Evolutionary conservation across 2,113 vertebrate species (phyloP).

Genomic region (Chaenocephalus aceratus): DNA sequence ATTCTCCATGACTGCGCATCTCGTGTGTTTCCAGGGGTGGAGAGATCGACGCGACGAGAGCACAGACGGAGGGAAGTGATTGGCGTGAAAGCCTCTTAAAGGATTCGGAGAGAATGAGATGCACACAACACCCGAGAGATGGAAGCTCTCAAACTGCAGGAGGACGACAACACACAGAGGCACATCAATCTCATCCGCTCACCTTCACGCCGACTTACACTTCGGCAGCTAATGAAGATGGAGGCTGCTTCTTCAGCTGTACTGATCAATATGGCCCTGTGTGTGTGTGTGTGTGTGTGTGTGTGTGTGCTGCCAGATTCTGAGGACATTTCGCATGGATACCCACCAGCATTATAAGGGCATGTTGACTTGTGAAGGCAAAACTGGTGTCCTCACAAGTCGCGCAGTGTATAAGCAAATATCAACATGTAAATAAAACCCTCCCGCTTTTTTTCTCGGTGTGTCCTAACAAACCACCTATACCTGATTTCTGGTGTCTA

Average conservation of each 20-base stretch:
- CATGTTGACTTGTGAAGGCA: too few species aligned
- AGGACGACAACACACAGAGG: constrained; percentile 28
- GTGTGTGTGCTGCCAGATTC: background rate
- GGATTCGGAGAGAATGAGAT: constrained; percentile 59
- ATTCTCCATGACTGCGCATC: constrained; percentile 11
- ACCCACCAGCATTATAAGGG: too few species aligned
- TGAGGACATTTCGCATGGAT: too few species aligned
- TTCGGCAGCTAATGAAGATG: constrained; percentile 52
- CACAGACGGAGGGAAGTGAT: constrained; percentile 35
- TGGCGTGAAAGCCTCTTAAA: constrained; percentile 63
- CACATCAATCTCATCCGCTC: constrained; percentile 54
- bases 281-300: background rate
- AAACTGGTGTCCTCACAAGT: too few species aligned
- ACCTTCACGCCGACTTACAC: constrained; percentile 72
- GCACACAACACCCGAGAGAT: constrained; percentile 50
- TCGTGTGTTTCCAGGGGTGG: constrained; percentile 36
- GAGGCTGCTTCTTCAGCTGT: constrained; percentile 53
- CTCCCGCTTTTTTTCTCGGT: too few species aligned
- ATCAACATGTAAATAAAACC: too few species aligned
- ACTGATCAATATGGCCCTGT: constrained; percentile 46
- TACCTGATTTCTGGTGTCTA: too few species aligned
- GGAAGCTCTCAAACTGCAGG: constrained; percentile 28
- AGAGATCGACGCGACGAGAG: constrained; percentile 22
- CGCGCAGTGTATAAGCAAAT: too few species aligned
- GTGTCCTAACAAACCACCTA: too few species aligned